Conservation (phyloP, 2,113 vertebrate species). For the Hyla sarda region DNA sequence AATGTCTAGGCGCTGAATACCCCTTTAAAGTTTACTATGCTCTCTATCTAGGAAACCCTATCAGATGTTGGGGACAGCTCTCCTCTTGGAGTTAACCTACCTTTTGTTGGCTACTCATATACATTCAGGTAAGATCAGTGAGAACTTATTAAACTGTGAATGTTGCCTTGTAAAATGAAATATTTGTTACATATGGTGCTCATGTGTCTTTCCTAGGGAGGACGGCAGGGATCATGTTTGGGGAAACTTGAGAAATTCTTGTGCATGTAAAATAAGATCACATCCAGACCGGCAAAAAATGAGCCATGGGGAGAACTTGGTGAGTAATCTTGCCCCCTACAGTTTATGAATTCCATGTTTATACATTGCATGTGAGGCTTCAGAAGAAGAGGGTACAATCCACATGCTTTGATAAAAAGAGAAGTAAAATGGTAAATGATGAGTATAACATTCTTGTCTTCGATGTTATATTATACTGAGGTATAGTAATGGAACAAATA, state of each 20-base stretch:
- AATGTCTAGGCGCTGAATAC: too few relatives aligned
- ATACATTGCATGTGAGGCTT: background rate
- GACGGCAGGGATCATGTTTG: conserved; percentile 37
- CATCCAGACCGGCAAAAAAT: conserved; percentile 6
- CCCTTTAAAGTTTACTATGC: background rate
- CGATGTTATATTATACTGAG: background rate
- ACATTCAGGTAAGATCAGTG: conserved; percentile 55
- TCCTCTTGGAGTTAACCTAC: conserved; percentile 79
- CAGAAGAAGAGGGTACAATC: background rate
- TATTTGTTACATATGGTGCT: background rate
- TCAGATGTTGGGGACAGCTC: conserved; percentile 74
- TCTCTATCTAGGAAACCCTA: conserved; percentile 72
- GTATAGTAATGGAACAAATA: too few relatives aligned
- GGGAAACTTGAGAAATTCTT: conserved; percentile 36
- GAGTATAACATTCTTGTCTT: background rate
- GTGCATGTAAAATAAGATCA: conserved; percentile 29
- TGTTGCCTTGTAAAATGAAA: background rate
- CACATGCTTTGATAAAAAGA: background rate
- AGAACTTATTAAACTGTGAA: background rate
- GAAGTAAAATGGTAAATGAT: background rate
- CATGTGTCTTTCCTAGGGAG: conserved; percentile 24
- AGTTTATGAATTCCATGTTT: background rate
- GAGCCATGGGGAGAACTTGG: conserved; percentile 41
- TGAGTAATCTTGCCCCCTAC: background rate
- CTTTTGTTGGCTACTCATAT: conserved; percentile 87